Conservation (phyloP, 2,888 invertebrate species). For the Bombyx huttoni region DNA sequence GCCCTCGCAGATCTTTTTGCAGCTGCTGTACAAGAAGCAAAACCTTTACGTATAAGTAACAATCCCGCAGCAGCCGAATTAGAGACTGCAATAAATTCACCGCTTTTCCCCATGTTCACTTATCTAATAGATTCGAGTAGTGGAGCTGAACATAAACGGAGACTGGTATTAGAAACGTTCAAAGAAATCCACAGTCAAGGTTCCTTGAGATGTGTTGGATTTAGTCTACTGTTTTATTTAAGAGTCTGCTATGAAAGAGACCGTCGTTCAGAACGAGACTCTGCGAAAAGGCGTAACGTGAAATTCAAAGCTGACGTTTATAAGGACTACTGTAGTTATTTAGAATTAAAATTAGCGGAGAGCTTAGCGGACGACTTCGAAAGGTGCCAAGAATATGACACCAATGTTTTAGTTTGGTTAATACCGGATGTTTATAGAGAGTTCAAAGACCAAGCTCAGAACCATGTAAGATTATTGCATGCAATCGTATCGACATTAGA, state of each 20-base stretch:
- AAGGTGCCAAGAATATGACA: constrained; percentile 91
- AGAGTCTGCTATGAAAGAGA: constrained; percentile 80
- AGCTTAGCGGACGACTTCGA: constrained; percentile 87
- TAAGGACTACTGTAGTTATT: constrained; percentile 87
- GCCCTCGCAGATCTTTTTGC: constrained; percentile 59
- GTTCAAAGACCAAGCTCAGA: constrained; percentile 89
- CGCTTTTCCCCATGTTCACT: constrained; percentile 90
- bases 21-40: constrained; percentile 62
- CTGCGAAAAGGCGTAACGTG: constrained; percentile 68
- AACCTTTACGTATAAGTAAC: constrained; percentile 60
- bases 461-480: constrained; percentile 89
- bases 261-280: constrained; percentile 55
- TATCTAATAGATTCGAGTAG: constrained; percentile 79
- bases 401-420: constrained; percentile 90
- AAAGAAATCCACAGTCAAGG: constrained; percentile 82
- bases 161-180: constrained; percentile 83
- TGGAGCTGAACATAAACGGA: constrained; percentile 81
- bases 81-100: constrained; percentile 80
- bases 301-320: constrained; percentile 89
- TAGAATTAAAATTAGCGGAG: constrained; percentile 81
- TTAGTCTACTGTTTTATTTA: constrained; percentile 89
- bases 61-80: constrained; percentile 67
- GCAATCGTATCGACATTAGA: constrained; percentile 93
- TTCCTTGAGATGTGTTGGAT: constrained; percentile 82
- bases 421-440: constrained; percentile 93